Evolutionary conservation across 2,797 vertebrate genomes (phyloP).

Genomic region (Bucorvus abyssinicus): DNA sequence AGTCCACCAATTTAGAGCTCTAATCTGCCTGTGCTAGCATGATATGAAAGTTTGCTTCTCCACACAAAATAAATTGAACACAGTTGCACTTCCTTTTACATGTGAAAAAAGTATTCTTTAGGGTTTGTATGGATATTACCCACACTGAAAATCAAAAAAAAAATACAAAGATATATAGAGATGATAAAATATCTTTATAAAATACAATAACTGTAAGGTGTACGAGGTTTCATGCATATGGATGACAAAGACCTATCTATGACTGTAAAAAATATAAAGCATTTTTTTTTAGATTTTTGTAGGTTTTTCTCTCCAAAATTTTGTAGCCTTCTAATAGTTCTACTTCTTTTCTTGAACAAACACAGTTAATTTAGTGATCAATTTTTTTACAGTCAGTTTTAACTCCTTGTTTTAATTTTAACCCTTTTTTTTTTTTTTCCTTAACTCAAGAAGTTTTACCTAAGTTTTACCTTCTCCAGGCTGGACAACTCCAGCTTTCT

Average conservation of each 20-base stretch:
- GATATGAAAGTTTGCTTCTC: conserved; percentile 40
- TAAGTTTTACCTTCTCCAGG: neutral
- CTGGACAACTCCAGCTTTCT: neutral
- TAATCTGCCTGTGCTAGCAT: conserved; percentile 1
- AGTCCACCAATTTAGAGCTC: conserved; percentile 60
- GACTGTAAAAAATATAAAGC: neutral
- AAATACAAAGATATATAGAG: neutral
- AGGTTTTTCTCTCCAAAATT: neutral
- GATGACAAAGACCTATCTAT: neutral
- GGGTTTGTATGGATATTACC: neutral
- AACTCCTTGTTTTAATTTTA: neutral
- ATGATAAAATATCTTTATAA: neutral
- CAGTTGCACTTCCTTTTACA: neutral
- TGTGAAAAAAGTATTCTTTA: conserved; percentile 26
- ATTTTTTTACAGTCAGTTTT: neutral
- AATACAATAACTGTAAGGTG: neutral
- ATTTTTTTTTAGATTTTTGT: neutral
- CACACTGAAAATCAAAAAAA: neutral
- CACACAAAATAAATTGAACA: conserved; percentile 49
- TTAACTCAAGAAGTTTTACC: too few species aligned
- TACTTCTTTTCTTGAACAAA: neutral
- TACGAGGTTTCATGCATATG: neutral
- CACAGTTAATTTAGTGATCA: neutral
- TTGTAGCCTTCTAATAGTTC: neutral
- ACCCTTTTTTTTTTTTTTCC: too few species aligned